Evolutionary conservation across 2,113 vertebrate genomes (phyloP).

Genomic region (Trachemys scripta): DNA sequence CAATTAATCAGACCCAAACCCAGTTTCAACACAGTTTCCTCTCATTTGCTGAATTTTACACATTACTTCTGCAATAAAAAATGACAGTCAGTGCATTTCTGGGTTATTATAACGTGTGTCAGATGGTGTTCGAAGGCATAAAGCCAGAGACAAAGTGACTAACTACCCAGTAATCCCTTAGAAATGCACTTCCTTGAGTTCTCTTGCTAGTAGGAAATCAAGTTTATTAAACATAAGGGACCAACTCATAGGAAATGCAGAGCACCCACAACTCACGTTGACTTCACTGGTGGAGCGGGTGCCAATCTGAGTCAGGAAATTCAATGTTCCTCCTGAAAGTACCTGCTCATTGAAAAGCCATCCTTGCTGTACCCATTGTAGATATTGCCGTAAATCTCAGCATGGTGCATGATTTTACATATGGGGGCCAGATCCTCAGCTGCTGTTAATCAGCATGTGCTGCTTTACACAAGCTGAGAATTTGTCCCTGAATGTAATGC

Average conservation of each 20-base stretch:
- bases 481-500: conserved; percentile 23
- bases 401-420: conserved; percentile 4
- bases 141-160: conserved; percentile 66
- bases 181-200: conserved; percentile 61
- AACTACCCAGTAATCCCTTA: conserved; percentile 64
- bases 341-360: conserved; percentile 25
- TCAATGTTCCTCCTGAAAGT: conserved; percentile 28
- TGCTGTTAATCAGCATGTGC: background rate
- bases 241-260: conserved; percentile 36
- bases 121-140: conserved; percentile 61
- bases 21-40: conserved; percentile 68
- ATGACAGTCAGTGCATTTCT: conserved; percentile 75
- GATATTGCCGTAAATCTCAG: background rate
- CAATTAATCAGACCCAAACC: conserved; percentile 64
- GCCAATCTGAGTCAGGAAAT: conserved; percentile 50
- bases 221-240: conserved; percentile 66
- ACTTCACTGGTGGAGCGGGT: conserved; percentile 38
- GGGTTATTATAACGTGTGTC: conserved; percentile 68
- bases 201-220: conserved; percentile 43
- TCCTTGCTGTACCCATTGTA: conserved; percentile 12
- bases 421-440: conserved; percentile 10
- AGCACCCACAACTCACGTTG: conserved; percentile 21
- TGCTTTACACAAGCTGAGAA: conserved; percentile 44
- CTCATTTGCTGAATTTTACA: conserved; percentile 56
- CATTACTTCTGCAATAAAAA: conserved; percentile 69